phyloP scores from a whole-genome alignment of 37 sponge, comb jelly and placozoan species.

The Beroe ovata region DNA sequence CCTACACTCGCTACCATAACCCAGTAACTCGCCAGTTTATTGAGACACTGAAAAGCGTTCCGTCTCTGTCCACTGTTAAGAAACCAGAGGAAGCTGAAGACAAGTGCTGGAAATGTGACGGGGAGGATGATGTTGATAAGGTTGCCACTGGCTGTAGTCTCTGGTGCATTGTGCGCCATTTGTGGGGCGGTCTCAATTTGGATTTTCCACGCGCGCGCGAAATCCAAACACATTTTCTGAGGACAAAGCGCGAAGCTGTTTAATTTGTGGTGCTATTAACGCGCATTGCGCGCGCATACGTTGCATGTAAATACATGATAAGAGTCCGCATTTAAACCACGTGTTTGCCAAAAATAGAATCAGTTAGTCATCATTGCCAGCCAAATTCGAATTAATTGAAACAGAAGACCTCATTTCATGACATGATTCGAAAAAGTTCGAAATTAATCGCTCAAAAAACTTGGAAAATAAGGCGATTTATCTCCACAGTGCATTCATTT shows the following conservation, averaged over 20 bases:
- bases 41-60: background rate
- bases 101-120: conserved; percentile 29
- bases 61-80: background rate
- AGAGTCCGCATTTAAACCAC: conserved; percentile 1
- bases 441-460: background rate
- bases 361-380: conserved; percentile 5
- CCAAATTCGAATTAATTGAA: background rate
- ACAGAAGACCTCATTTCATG: background rate
- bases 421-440: background rate
- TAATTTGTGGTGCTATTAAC: background rate
- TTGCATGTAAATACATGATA: conserved; percentile 66
- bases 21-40: background rate
- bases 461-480: background rate
- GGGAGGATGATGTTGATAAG: conserved; percentile 28
- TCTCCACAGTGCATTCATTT: background rate
- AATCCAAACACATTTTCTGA: background rate
- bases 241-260: background rate
- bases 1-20: background rate
- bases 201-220: conserved; percentile 3
- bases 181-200: conserved; percentile 9
- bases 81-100: conserved; percentile 49
- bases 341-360: conserved; percentile 62
- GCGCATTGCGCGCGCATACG: conserved; percentile 35
- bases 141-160: conserved; percentile 1
- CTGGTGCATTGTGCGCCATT: background rate